phyloP scores from a whole-genome alignment of 2,113 vertebrate species.

The Microcebus ravelobensis region DNA sequence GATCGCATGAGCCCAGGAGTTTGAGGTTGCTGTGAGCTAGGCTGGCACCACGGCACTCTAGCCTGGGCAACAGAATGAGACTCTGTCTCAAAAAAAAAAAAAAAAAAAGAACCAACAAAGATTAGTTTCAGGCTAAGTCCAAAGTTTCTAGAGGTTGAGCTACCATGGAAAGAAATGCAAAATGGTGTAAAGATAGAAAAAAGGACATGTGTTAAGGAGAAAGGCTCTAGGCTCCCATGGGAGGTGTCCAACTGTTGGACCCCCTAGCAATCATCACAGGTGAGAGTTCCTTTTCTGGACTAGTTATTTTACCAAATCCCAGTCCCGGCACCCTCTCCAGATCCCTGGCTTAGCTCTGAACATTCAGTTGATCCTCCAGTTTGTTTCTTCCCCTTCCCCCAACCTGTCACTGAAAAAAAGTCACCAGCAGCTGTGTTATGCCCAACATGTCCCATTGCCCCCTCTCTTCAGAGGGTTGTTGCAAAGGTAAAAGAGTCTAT shows the following conservation, averaged over 20 bases:
- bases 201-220: background rate
- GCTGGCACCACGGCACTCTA: too few species aligned
- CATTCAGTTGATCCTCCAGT: background rate
- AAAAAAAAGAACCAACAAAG: background rate
- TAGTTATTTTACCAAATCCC: constrained; percentile 21
- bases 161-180: background rate
- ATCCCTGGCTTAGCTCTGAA: background rate
- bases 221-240: constrained; percentile 17
- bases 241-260: background rate
- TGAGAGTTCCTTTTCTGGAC: constrained; percentile 55
- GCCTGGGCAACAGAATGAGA: too few species aligned
- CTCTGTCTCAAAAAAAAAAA: too few species aligned
- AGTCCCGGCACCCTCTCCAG: background rate
- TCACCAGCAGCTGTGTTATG: constrained; percentile 23
- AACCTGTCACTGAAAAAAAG: constrained; percentile 35
- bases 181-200: background rate
- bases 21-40: too few species aligned
- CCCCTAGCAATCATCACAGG: background rate
- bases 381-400: background rate
- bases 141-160: background rate
- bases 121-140: background rate
- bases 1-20: too few species aligned
- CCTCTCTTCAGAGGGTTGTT: constrained; percentile 44
- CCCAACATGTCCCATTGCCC: background rate
- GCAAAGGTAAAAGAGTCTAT: constrained; percentile 54